Evolutionary conservation across 2,888 invertebrate genomes (phyloP), one percentile per base, ranked within the genome.

Genomic region (Peribatodes rhomboidaria): DNA sequence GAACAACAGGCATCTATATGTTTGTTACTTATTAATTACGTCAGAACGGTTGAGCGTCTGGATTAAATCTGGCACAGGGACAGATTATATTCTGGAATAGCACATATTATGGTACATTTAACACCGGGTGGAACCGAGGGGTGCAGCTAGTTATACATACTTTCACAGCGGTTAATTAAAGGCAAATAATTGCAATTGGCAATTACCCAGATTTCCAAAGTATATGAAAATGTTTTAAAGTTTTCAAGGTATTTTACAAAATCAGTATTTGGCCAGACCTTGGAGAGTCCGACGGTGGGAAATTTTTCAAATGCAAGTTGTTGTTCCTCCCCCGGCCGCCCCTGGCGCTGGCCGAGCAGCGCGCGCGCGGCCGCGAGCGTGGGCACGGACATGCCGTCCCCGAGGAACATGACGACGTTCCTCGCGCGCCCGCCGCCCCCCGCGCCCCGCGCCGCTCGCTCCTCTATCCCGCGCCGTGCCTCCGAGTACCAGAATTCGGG

Each of bases 331-430:
- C 96, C 96, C 0, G 92, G 74, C 31, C 76, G 75, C 0, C 88
- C 88, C 2, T 83, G 81, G 13, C 93, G 85, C 82, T 96, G 96
- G 0, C 96, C 96, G 52, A 94, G 92, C 72, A 94, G 94, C 37
- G 95, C 94, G 72, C 96, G 92, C 27, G 95, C 94, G 0, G 96
- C 96, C 6, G 95, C 94, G 55, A 96, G 85, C 4, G 96, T 96
- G 1, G 96, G 92, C 55, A 96, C 85, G 16, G 96, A 95, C 96
- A 97, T 96, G 44, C 96, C 97, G 82, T 97, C 97, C 8, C 96
- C 97, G 64, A 97, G 83, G 83, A 96, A 96, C 82, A 96, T 88
- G 52, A 97, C 95, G 10, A 96, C 88, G 84, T 96, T 96, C 52
- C 82, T 80, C 42, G 86, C 88, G 6, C 18, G 35, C 14, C 59